phyloP scores from a whole-genome alignment of 2,113 vertebrate genomes.

The Dromas ardeola region DNA sequence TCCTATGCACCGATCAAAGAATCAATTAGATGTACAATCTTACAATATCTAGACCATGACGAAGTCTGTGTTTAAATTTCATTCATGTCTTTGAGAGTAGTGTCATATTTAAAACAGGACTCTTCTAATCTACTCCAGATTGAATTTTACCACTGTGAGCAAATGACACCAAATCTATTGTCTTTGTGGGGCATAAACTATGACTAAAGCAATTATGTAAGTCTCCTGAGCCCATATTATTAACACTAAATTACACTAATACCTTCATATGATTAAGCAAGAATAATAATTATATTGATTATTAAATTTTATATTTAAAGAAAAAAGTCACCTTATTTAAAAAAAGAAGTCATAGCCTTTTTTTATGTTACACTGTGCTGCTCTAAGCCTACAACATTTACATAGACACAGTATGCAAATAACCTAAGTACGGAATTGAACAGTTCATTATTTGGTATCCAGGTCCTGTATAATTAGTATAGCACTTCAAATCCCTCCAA shows the following conservation, averaged over 20 bases:
- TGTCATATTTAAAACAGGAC: background rate
- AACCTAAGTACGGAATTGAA: slow-evolving; percentile 20
- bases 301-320: background rate
- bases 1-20: background rate
- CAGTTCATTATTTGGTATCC: slow-evolving; percentile 24
- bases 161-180: background rate
- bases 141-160: background rate
- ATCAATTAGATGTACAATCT: background rate
- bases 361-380: background rate
- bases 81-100: background rate
- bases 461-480: slow-evolving; percentile 37
- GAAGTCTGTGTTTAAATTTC: background rate
- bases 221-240: background rate
- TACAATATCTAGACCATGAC: background rate
- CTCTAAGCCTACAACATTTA: slow-evolving; percentile 1
- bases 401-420: slow-evolving; percentile 4
- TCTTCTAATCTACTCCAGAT: background rate
- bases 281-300: background rate
- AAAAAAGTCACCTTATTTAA: background rate
- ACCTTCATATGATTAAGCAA: background rate
- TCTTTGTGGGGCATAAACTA: background rate
- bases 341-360: background rate
- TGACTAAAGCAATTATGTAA: background rate
- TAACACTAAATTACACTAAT: background rate
- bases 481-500: slow-evolving; percentile 42